Evolutionary conservation across 2,888 invertebrate genomes (phyloP), one percentile per base, ranked within the genome.

Genomic region (Hirtodrosophila cameraria): DNA sequence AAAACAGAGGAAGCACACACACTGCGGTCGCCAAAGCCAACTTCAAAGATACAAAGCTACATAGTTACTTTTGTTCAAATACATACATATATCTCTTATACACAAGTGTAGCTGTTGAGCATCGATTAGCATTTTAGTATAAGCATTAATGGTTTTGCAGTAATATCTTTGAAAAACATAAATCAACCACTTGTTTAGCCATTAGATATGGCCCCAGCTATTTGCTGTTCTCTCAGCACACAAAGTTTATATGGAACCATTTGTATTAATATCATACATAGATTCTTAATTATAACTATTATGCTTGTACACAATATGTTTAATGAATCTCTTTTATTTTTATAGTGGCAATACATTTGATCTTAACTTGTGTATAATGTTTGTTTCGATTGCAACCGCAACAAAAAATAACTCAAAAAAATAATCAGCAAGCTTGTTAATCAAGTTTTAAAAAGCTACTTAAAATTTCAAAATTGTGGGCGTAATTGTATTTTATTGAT

Each of bases 71-170:
- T 50, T 42, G 48, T 16, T 33, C 45, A 36, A 11, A 23, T 42
- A 50, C 50, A 15, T 52, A 52, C 13, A 31, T 18, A 18, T 68
- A 35, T 33, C 41, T 66, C 35, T 45, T 25, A 60, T 18, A 39
- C 42, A 28, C 43, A 38, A 30, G 43, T 71, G 46, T 81, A 55
- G 36, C 59, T 72, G 57, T 65, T 67, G 48, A 61, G 73, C 75
- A 63, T 69, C 82, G 78, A 78, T 80, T 80, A 80, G 82, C 78
- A 75, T 77, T 72, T 84, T 61, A 64, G 75, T 84, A 60, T 48
- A 36, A 68, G 75, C 54, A 69, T 77, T 77, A 77, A 81, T 75
- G 82, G 61, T 71, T 61, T 61, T 60, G n/a, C 55, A 58, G 41
- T 28, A 53, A 67, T 62, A 48, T 45, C 42, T 33, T 11, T 23